Evolutionary conservation across 2,797 vertebrate species (phyloP).

Genomic region (Anguilla megastoma): DNA sequence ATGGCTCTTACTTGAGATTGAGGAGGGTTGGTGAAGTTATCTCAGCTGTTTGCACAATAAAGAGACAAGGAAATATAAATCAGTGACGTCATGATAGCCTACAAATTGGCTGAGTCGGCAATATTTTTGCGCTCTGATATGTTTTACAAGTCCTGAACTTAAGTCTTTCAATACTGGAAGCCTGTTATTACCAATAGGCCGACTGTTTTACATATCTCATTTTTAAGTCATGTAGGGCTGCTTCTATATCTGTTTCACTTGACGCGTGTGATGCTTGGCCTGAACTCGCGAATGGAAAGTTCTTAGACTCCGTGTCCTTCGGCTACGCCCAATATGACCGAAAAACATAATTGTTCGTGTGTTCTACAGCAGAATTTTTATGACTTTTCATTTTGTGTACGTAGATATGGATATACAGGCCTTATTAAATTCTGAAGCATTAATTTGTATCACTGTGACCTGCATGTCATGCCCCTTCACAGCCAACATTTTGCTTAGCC

Average conservation of each 20-base stretch:
- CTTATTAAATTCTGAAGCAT: neutral
- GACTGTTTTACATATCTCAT: neutral
- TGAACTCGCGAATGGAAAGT: neutral
- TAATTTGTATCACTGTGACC: neutral
- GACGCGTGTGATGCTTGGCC: neutral
- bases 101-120: neutral
- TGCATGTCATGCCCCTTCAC: neutral
- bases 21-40: neutral
- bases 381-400: neutral
- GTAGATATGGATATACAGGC: neutral
- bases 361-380: neutral
- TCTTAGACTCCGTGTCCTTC: neutral
- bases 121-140: neutral
- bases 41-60: neutral
- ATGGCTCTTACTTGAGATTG: neutral
- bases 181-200: neutral
- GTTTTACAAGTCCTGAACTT: neutral
- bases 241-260: neutral
- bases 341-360: too few species aligned
- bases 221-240: neutral
- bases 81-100: neutral
- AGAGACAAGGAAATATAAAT: neutral
- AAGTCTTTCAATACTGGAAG: neutral
- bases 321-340: neutral
- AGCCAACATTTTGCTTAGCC: neutral